Percentiles rank a stretch among this genome's conserved stretches.
phyloP scores from a whole-genome alignment of 2,888 invertebrate genomes.

The Pristionchus japonicus region DNA sequence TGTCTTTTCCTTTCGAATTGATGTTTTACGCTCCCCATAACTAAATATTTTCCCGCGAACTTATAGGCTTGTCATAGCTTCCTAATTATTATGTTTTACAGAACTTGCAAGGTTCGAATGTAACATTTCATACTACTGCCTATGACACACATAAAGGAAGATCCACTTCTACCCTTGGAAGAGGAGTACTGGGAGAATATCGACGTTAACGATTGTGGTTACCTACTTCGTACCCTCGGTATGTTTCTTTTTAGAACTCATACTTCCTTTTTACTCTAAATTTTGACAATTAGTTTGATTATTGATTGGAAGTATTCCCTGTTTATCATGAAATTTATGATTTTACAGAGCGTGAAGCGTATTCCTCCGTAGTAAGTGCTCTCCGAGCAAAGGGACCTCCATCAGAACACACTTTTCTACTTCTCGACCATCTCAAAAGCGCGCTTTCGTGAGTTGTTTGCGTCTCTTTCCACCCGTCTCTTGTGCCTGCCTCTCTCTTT shows the following conservation, averaged over 20 bases:
- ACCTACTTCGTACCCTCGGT: constrained; percentile 39
- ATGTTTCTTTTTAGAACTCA: neutral
- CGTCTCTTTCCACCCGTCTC: neutral
- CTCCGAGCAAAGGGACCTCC: constrained; percentile 46
- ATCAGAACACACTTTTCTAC: constrained; percentile 33
- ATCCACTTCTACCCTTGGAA: neutral
- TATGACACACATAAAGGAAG: constrained; percentile 35
- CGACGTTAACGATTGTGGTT: constrained; percentile 32
- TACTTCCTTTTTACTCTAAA: neutral
- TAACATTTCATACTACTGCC: constrained; percentile 15
- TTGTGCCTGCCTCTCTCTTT: neutral
- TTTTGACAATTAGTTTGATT: neutral
- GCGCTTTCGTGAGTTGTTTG: constrained; percentile 46
- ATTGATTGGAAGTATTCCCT: neutral
- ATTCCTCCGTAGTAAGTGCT: constrained; percentile 18
- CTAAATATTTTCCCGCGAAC: neutral
- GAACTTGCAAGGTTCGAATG: constrained; percentile 34
- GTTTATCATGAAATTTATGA: neutral
- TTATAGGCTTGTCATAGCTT: neutral
- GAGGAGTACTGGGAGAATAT: constrained; percentile 26
- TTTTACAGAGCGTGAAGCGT: constrained; percentile 46
- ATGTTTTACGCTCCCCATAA: neutral
- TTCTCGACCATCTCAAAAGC: constrained; percentile 43
- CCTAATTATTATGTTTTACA: neutral
- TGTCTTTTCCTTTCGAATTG: neutral